phyloP scores from a whole-genome alignment of 2,797 vertebrate genomes.

The Toxotes lorentzi region DNA sequence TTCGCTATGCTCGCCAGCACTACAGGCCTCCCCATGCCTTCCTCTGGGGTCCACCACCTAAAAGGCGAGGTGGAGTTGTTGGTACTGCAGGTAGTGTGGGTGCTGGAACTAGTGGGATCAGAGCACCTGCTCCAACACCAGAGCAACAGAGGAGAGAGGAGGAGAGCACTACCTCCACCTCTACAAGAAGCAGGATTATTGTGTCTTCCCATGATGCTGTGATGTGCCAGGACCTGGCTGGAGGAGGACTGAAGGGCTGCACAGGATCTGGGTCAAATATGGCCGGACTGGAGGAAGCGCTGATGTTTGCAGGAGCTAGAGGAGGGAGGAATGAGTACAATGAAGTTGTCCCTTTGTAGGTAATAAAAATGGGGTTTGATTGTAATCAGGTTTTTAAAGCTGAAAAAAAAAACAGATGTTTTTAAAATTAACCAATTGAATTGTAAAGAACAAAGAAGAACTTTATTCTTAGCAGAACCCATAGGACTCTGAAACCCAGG shows the following conservation, averaged over 20 bases:
- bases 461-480: conserved; percentile 11
- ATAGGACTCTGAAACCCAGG: not conserved
- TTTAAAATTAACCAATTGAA: not conserved
- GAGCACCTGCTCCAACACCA: conserved; percentile 76
- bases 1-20: conserved; percentile 92
- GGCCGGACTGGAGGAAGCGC: conserved; percentile 48
- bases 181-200: conserved; percentile 44
- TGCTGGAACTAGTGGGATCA: conserved; percentile 76
- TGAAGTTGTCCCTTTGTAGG: conserved; percentile 72
- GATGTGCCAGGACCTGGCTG: conserved; percentile 53
- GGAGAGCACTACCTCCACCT: conserved; percentile 31
- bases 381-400: not conserved
- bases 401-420: conserved; percentile 16
- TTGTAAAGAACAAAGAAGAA: not conserved
- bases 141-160: conserved; percentile 71
- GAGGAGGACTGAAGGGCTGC: conserved; percentile 46
- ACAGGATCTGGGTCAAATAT: conserved; percentile 46
- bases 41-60: conserved; percentile 93
- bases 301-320: conserved; percentile 50
- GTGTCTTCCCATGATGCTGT: conserved; percentile 65
- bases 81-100: conserved; percentile 57
- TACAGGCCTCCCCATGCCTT: conserved; percentile 93
- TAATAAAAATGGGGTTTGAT: not conserved
- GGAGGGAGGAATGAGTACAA: conserved; percentile 69
- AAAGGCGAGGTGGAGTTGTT: conserved; percentile 77